Base-by-base conservation (phyloP, 1,140 invertebrate species). In the Magallana ariakensis region DNA sequence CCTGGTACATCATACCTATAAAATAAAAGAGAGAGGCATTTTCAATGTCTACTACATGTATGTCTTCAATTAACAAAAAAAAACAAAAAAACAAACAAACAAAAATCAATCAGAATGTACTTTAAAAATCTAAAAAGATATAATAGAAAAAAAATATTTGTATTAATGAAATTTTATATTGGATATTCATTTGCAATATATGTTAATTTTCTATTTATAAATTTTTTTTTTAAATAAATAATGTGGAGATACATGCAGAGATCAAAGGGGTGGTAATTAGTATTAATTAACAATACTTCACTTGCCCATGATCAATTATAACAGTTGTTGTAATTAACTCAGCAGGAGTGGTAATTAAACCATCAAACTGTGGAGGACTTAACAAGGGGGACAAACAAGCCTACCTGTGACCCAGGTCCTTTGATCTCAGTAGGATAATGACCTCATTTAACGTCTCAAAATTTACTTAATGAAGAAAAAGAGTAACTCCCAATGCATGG, bases 1-100 rank as follows among this genome's bases (percentile, higher is more conserved):
- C 95, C 95, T 84, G 94, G 94, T 19, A 95, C 91, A 84, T 94
- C 93, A 93, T 94, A 95, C 87, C 95, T 95, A 83, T 82, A 84
- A 87, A 6, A 58, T 22, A 13, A 54, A 81, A 54, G 2, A 46
- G 33, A 46, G 5, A 46, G 33, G 33, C 5, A 46, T 46, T 46
- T 46, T 46, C 33, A 46, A 46, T 5, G 5, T 46, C 5, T 46
- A 46, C 33, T 46, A n/a, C n/a, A n/a, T n/a, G n/a, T n/a, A 46
- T 46, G 2, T 46, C 33, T 2, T 46, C 33, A 46, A 46, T 46
- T 4, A 46, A 46, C 1, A 46, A 46, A 46, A 5, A 46, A 2
- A 46, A 46, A 2, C 33, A 46, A 46, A 46, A 4, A 46, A 4
- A 46, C 33, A 46, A 46, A 46, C 0, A 46, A 4, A 46, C 33